Conservation (phyloP, 2,797 vertebrate species). For the Gastrophryne carolinensis region DNA sequence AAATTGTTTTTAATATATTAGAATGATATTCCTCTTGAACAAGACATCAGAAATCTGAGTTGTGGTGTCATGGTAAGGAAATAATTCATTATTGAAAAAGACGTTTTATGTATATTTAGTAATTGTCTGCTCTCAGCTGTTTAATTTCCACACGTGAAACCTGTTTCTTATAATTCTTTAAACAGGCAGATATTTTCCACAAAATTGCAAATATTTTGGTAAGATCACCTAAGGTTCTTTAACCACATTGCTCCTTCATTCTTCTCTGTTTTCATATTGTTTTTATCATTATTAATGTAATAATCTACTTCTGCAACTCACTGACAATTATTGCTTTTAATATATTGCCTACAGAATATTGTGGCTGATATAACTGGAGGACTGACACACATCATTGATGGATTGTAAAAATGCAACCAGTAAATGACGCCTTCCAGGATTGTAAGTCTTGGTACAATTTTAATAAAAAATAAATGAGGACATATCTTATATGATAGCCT, state of each 20-base stretch:
- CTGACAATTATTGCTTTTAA: not conserved
- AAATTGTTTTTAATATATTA: not conserved
- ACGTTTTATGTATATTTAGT: too few relatives aligned
- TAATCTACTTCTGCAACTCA: too few relatives aligned
- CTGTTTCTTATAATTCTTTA: not conserved
- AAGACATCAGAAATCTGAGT: conserved; percentile 8
- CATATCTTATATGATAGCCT: too few relatives aligned
- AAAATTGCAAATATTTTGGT: conserved; percentile 11
- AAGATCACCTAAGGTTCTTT: not conserved
- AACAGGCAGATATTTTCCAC: conserved; percentile 5
- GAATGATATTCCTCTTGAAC: conserved; percentile 33
- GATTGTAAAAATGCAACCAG: conserved; percentile 25
- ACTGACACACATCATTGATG: conserved; percentile 40
- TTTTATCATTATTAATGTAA: too few relatives aligned
- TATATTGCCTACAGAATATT: not conserved
- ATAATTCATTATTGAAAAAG: too few relatives aligned
- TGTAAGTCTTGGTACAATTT: too few relatives aligned
- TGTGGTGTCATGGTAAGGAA: conserved; percentile 25
- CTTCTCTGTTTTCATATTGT: too few relatives aligned
- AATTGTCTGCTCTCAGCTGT: too few relatives aligned
- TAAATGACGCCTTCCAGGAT: not conserved
- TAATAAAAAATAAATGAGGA: too few relatives aligned
- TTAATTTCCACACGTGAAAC: too few relatives aligned
- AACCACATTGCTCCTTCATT: not conserved
- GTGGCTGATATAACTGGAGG: too few relatives aligned